Base-by-base conservation (phyloP, 2,888 invertebrate species). In the Caenorhabditis uteleia region DNA sequence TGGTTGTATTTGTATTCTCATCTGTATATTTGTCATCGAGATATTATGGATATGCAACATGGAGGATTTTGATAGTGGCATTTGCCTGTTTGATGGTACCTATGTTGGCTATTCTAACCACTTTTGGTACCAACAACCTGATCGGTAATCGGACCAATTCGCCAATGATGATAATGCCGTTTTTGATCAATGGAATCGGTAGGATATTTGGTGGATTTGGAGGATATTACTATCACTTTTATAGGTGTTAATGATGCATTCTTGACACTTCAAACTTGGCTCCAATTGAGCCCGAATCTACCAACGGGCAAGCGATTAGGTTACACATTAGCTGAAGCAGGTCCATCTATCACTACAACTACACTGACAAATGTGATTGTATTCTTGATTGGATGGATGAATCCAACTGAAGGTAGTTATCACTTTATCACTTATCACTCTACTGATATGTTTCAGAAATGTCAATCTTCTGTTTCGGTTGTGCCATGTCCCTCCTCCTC, bases 311-410 rank as follows among this genome's bases (percentile, higher is more conserved):
- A 65, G 27, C 40, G 60, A 47, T 29, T 68, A 18, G 70, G 57
- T 8, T 47, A 55, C 14, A 68, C 67, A 36, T 53, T 73, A 16
- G 31, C 55, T n/a, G 68, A 64, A 36, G 68, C 79, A n/a, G 82
- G 82, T 5, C 82, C 82, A n/a, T 79, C 79, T 0, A 83, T 82
- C 48, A 82, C 82, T 3, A 80, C 80, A n/a, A 82, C 82, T 7
- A 79, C 81, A 7, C 40, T 82, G 45, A 82, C 82, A 14, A 80
- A 82, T 53, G 80, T 79, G 12, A 74, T 79, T 33, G 77, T 80
- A 8, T 82, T 82, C 54, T 56, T 74, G 18, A 77, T 82, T 34
- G 82, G 82, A 45, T 74, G 78, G 43, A 42, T 76, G 36, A 74
- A 73, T 23, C 82, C 82, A 1, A 82, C 82, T 1, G 77, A 77